Evolutionary conservation across 2,113 vertebrate species (phyloP).

Genomic region (Etheostoma spectabile): DNA sequence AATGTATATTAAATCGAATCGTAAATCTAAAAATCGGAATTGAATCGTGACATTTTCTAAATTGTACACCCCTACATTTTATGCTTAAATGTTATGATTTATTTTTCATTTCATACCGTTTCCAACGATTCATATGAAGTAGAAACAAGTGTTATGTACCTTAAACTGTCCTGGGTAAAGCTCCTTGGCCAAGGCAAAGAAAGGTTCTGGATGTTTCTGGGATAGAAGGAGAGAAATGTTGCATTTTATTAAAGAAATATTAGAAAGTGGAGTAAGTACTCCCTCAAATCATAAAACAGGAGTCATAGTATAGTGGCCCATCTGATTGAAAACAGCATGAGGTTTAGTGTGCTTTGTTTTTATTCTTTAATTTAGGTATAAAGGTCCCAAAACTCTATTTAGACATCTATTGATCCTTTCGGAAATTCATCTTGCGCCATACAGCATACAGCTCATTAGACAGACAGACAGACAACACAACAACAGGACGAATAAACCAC

Average conservation of each 20-base stretch:
- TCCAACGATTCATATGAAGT: background rate
- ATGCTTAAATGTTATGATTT: background rate
- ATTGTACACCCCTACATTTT: background rate
- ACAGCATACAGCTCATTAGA: no score
- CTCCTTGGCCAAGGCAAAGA: constrained; percentile 91
- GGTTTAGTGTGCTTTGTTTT: background rate
- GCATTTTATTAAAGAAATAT: background rate
- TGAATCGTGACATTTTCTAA: no score
- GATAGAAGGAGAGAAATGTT: background rate
- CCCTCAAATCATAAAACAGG: background rate
- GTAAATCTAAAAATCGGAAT: no score
- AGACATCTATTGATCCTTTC: no score
- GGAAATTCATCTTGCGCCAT: no score
- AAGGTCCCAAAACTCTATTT: background rate
- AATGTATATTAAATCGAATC: no score
- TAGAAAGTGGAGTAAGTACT: background rate
- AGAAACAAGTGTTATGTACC: constrained; percentile 80
- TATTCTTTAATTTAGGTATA: background rate
- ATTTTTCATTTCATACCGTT: background rate
- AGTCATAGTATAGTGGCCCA: background rate
- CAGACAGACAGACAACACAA: no score
- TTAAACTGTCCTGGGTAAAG: constrained; percentile 95
- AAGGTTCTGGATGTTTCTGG: constrained; percentile 94
- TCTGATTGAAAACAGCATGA: background rate
- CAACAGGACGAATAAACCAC: no score